phyloP scores from a whole-genome alignment of 1,140 invertebrate species.

The Pachyrhynchus sulphureomaculatus region DNA sequence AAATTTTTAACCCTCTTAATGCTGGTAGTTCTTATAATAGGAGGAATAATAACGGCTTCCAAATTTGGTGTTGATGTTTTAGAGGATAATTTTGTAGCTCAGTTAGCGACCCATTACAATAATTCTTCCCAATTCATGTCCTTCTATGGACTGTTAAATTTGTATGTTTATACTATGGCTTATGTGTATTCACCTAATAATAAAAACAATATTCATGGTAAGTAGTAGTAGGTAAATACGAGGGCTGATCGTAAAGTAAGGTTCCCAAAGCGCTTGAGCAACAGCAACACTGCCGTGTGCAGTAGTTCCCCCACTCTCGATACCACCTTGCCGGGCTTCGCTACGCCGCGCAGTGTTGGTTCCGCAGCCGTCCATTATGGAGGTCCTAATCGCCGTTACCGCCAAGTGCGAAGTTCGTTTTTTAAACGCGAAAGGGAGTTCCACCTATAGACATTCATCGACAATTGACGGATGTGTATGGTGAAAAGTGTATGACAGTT shows the following conservation, averaged over 20 bases:
- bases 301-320: no score
- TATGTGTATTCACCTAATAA: conserved; percentile 80
- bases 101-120: conserved; percentile 81
- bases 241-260: no score
- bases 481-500: no score
- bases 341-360: no score
- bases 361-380: neutral
- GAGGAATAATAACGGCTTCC: conserved; percentile 73
- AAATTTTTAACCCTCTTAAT: conserved; percentile 89
- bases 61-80: conserved; percentile 85
- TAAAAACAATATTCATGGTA: conserved; percentile 77
- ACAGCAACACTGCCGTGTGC: neutral
- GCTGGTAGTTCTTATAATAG: conserved; percentile 79
- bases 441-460: no score
- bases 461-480: no score
- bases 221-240: no score
- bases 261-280: neutral
- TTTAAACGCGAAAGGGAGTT: no score
- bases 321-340: neutral
- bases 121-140: conserved; percentile 94
- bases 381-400: no score
- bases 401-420: no score
- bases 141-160: conserved; percentile 93
- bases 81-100: conserved; percentile 91
- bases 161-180: conserved; percentile 91